Base-by-base conservation (phyloP, 2,888 invertebrate species). In the Amphipyra tragopoginis region DNA sequence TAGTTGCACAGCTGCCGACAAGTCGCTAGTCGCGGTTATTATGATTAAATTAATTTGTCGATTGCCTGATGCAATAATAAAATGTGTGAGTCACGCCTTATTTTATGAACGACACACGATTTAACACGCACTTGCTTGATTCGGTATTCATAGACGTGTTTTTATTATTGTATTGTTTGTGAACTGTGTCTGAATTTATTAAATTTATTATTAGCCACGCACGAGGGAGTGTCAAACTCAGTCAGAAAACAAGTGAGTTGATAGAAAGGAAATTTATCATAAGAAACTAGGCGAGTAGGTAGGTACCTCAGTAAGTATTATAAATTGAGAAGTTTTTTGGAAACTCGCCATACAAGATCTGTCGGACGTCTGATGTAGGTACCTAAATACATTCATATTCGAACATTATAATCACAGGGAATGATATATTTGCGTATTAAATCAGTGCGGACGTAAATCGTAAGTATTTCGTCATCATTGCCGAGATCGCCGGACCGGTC, bases 1-100 rank as follows among this genome's bases (percentile, higher is more conserved):
- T 86, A 87, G 86, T 90, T 88, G 87, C 87, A 88, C 90, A 92
- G 90, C 90, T 91, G 91, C 84, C 62, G 53, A 64, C 66, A 75
- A 72, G 81, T 76, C 79, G 80, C 83, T 83, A 72, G 55, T 70
- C 72, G 68, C 60, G 47, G 75, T 80, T 84, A 82, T 80, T 80
- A 84, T 84, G 83, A 86, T 85, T 81, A 83, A 88, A 89, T 88
- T 88, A 87, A 88, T 88, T 86, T 83, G 77, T 79, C 79, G 79
- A 72, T 68, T 51, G 74, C 65, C 82, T 86, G 83, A 88, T 85
- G 86, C 87, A 91, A 89, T 86, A 80, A 76, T 80, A 65, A 70
- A 49, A 51, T 67, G 57, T 77, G 29, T 7, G 74, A 77, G 55
- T 78, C 70, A 80, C 36, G 34, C 43, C 57, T 38, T 61, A 62